Conservation (phyloP, 2,113 vertebrate genomes). For the Pontoporia blainvillei region DNA sequence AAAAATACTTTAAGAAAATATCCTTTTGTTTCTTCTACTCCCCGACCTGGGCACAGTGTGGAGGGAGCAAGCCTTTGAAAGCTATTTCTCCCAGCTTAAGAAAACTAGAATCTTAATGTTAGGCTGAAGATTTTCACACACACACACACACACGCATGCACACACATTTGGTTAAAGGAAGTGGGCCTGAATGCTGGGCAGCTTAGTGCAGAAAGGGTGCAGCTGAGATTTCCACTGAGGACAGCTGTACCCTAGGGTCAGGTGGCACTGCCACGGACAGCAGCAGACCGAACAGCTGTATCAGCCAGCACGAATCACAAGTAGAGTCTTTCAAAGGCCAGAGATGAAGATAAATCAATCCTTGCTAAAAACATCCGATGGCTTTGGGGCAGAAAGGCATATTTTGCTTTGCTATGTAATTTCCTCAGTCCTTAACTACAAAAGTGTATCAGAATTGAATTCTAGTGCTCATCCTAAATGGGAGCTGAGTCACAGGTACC, state of each 20-base stretch:
- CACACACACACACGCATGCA: too few relatives aligned
- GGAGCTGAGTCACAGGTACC: slow-evolving; percentile 84
- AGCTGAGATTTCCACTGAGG: background rate
- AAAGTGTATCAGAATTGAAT: slow-evolving; percentile 70
- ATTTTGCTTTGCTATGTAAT: slow-evolving; percentile 66
- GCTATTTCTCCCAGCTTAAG: background rate
- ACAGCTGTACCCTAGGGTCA: background rate
- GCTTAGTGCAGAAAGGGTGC: background rate
- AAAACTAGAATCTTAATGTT: background rate
- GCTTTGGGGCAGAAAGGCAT: slow-evolving; percentile 42
- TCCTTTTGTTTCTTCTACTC: slow-evolving; percentile 1
- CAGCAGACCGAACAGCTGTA: background rate
- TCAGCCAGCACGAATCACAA: background rate
- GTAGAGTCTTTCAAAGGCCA: slow-evolving; percentile 33
- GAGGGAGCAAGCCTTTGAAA: background rate
- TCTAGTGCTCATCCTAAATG: slow-evolving; percentile 79
- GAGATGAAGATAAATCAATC: background rate
- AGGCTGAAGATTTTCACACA: background rate
- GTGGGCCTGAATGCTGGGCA: background rate
- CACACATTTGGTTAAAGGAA: background rate
- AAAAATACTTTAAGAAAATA: background rate
- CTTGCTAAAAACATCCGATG: slow-evolving; percentile 63
- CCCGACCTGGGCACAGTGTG: background rate
- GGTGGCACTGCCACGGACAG: rapidly evolving
- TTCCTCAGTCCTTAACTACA: slow-evolving; percentile 64